Evolutionary conservation across 2,113 vertebrate species (phyloP), one percentile per base, ranked within the genome.

Genomic region (Ardeotis arabs): DNA sequence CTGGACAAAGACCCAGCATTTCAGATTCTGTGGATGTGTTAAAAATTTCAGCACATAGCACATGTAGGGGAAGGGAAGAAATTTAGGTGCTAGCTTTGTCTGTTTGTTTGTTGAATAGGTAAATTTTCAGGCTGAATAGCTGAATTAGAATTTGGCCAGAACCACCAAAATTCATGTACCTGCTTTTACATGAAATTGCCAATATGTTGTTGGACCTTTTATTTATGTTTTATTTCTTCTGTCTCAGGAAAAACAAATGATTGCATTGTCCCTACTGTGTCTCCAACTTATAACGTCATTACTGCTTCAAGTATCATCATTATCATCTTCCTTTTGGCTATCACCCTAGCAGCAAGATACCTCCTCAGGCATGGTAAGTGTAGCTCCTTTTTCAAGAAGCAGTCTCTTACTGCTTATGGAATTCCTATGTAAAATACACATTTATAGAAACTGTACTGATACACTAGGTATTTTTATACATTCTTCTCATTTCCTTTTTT

Each of bases 301-400:
- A 93, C 29, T 91, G 95, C 92, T 81, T 90, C 96, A 39, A 69
- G 56, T 80, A 80, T 96, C 75, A 72, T 94, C 72, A 11, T 97
- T 47, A 35, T 84, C 55, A 49, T 37, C 87, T 97, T 95, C 77
- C 33, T 97, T 89, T 45, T 93, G 93, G 90, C 87, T 53, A 6
- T 94, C 39, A 35, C 7, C 75, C 63, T 94, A 44, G 77, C 92
- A 90, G 91, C 73, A 67, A 90, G 84, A 62, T 94, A 89, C 66
- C 24, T 97, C 74, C 28, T 37, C 64, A 90, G 90, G 68, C 88
- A 5, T 6, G 76, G 97, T 97, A 96, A 96, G 97, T 92, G 59
- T 12, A 66, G 33, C 50, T 84, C 33, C 60, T 58, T 96, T 87
- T 82, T 37, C 92, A 86, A 77, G 69, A 79, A 67, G 27, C 24